Evolutionary conservation across 2,113 vertebrate species (phyloP).

Genomic region (Corythaeola cristata): DNA sequence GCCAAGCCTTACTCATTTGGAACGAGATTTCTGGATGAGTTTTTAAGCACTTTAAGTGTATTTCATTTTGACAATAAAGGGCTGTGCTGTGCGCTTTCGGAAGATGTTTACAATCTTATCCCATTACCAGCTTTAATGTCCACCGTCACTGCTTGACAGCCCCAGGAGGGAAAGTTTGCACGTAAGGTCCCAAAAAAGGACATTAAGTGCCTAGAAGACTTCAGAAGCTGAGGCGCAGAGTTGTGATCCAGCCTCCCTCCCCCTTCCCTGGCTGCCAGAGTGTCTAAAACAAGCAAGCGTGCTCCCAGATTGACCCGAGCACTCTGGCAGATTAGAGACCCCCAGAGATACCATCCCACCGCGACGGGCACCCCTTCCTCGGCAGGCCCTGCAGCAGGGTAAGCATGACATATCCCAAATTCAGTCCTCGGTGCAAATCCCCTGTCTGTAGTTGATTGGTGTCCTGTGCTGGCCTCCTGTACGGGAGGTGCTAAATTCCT

Average conservation of each 20-base stretch:
- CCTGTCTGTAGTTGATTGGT: not conserved
- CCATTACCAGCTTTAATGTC: conserved; percentile 36
- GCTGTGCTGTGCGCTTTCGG: not conserved
- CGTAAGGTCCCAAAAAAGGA: not conserved
- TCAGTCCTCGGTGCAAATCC: not conserved
- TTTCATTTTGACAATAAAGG: conserved; percentile 36
- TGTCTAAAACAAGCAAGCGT: not conserved
- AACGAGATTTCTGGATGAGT: conserved; percentile 23
- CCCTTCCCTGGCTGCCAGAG: not conserved
- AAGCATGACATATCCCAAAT: not conserved
- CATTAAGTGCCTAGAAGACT: not conserved
- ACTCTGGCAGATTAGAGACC: not conserved
- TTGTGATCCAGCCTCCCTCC: not conserved
- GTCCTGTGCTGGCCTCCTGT: not conserved
- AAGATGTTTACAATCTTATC: conserved; percentile 11
- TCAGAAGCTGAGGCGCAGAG: not conserved
- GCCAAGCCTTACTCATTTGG: conserved; percentile 27
- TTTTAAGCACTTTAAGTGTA: conserved; percentile 22
- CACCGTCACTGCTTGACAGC: not conserved
- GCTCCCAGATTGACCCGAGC: not conserved
- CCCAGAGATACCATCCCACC: not conserved
- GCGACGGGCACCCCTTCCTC: accelerated
- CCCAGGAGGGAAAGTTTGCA: not conserved
- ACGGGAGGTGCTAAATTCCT: not conserved
- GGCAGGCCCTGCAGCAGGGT: not conserved